A percentile compares a stretch with the other conserved stretches of the same genome.
Evolutionary conservation across 2,888 invertebrate genomes (phyloP).

Genomic region (Phortica okadai): DNA sequence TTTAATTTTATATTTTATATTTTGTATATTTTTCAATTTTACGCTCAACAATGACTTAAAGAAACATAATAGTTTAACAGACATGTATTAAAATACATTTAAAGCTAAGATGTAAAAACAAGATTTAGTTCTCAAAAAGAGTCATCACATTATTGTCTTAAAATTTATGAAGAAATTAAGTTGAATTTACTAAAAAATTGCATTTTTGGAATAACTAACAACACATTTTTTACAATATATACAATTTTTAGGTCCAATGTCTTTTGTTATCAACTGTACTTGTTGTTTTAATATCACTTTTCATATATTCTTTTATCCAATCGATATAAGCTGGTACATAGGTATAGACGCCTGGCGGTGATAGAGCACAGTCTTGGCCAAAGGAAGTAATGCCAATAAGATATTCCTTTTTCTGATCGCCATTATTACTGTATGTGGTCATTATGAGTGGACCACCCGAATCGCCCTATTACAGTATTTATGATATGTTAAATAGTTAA

Average conservation of each 20-base stretch:
- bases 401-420: constrained; percentile 36
- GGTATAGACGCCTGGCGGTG: constrained; percentile 44
- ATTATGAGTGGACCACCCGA: constrained; percentile 25
- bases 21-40: too few species aligned
- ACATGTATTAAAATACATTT: too few species aligned
- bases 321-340: constrained; percentile 41
- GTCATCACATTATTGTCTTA: too few species aligned
- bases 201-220: too few species aligned
- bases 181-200: too few species aligned
- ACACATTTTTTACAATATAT: too few species aligned
- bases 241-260: neutral
- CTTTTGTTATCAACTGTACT: neutral
- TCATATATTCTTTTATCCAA: constrained; percentile 38
- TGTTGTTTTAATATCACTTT: neutral
- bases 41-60: too few species aligned
- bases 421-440: constrained; percentile 17
- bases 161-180: too few species aligned
- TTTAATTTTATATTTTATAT: too few species aligned
- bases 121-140: too few species aligned
- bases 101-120: too few species aligned
- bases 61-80: too few species aligned
- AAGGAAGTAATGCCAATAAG: constrained; percentile 56
- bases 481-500: neutral
- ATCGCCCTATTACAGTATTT: constrained; percentile 9
- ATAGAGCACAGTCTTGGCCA: constrained; percentile 45